Evolutionary conservation across 2,888 invertebrate species (phyloP).

Genomic region (Cistogaster globosa): DNA sequence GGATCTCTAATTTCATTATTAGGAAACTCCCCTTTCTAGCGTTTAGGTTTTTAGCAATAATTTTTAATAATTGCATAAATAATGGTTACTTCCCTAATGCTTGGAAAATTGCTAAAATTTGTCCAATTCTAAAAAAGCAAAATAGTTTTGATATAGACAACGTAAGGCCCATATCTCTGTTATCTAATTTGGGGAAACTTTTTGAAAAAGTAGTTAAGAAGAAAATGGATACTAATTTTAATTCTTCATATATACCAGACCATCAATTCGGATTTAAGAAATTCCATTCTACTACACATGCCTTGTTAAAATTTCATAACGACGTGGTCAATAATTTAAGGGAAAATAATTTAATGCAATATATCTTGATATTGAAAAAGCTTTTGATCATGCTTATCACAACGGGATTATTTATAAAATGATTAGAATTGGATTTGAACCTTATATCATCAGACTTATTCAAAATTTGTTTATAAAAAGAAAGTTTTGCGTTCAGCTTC

Average conservation of each 20-base stretch:
- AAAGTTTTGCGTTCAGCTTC: not conserved
- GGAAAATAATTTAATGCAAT: too few species aligned
- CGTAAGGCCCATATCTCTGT: not conserved
- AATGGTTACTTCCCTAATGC: not conserved
- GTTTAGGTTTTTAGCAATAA: too few species aligned
- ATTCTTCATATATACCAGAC: not conserved
- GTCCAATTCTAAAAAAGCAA: not conserved
- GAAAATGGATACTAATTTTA: not conserved
- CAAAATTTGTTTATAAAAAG: not conserved
- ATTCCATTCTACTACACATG: not conserved
- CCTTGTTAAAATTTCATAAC: not conserved
- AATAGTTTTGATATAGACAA: not conserved
- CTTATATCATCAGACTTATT: not conserved
- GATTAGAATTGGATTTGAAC: not conserved
- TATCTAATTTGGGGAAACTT: conserved; percentile 8
- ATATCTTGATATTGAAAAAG: too few species aligned
- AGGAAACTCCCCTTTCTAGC: not conserved
- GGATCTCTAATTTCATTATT: not conserved
- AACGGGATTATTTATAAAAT: conserved; percentile 7
- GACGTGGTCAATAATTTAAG: not conserved
- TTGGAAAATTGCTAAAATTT: conserved; percentile 5
- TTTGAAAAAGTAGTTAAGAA: not conserved
- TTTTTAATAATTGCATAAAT: too few species aligned
- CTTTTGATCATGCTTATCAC: conserved; percentile 1
- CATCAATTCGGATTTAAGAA: not conserved